Evolutionary conservation across 2,888 invertebrate genomes (phyloP).

Genomic region (Drosophila vallismaia): DNA sequence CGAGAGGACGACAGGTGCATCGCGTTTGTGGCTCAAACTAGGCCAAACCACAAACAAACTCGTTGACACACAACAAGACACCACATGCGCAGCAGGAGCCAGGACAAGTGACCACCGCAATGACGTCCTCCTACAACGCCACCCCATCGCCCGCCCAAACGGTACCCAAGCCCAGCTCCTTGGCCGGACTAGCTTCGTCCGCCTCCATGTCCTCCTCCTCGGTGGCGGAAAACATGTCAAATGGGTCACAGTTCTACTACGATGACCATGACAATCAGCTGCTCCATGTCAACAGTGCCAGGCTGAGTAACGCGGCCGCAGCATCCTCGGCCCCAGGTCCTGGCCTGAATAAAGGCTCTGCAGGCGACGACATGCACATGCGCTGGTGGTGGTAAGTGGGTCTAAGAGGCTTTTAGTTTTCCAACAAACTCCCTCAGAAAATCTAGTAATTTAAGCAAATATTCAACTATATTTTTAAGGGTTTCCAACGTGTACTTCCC

Average conservation of each 20-base stretch:
- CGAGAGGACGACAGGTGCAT: conserved; percentile 21
- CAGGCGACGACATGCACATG: conserved; percentile 82
- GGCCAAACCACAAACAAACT: conserved; percentile 19
- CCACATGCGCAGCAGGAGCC: conserved; percentile 7
- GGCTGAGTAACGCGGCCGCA: conserved; percentile 49
- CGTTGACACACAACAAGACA: conserved; percentile 8
- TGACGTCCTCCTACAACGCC: conserved; percentile 32
- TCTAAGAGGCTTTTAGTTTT: background rate
- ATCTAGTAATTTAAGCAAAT: background rate
- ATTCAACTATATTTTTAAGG: background rate
- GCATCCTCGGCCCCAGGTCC: conserved; percentile 79
- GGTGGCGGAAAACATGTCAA: conserved; percentile 9
- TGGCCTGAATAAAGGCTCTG: conserved; percentile 53
- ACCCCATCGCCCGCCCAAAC: conserved; percentile 55
- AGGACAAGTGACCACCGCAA: conserved; percentile 20
- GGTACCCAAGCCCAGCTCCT: conserved; percentile 54
- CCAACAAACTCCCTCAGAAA: background rate
- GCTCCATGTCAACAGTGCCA: conserved; percentile 50
- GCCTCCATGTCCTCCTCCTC: conserved; percentile 20
- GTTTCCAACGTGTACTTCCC: background rate
- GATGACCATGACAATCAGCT: conserved; percentile 69
- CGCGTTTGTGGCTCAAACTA: conserved; percentile 31
- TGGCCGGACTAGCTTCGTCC: conserved; percentile 10
- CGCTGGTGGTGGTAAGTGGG: conserved; percentile 83
- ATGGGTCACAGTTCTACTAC: conserved; percentile 25